Evolutionary conservation across 1,140 invertebrate species (phyloP), one percentile per base, ranked within the genome.

Genomic region (Delia radicum): DNA sequence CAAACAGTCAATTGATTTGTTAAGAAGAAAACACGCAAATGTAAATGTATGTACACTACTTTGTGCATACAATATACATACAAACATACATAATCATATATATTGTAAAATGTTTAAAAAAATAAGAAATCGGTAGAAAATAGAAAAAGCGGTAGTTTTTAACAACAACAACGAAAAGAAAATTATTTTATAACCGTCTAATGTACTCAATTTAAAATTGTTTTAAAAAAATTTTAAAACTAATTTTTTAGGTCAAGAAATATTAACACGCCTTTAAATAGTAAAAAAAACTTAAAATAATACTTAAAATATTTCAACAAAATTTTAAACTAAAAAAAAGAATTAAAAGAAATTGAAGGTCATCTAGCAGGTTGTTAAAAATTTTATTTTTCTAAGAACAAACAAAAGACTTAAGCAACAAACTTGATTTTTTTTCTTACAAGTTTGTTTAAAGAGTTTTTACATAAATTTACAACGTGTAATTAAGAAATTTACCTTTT

Each of bases 351-450:
- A n/a, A n/a, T n/a, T n/a, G n/a, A n/a, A n/a, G n/a, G n/a, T n/a
- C n/a, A n/a, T n/a, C n/a, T n/a, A n/a, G n/a, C n/a, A n/a, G n/a
- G n/a, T n/a, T n/a, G n/a, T n/a, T n/a, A n/a, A n/a, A n/a, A n/a
- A n/a, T n/a, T n/a, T n/a, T n/a, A n/a, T n/a, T n/a, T n/a, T n/a
- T n/a, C n/a, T 0, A n/a, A n/a, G n/a, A 21, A 8, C n/a, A 76
- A 76, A 69, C 61, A 67, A 76, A 74, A 76, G 75, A 74, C 72
- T 74, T 76, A 74, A 76, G 72, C 72, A 67, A 42, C 37, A 62
- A 74, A 76, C 75, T 74, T 69, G 48, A n/a, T 21, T 55, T 55
- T 55, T n/a, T n/a, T n/a, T n/a, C n/a, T n/a, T n/a, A n/a, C n/a
- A n/a, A n/a, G 48, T 55, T 55, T 55, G 18, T 7, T 55, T 15